Conservation (phyloP, 2,797 vertebrate genomes). For the Phrynocephalus vlangalii region DNA sequence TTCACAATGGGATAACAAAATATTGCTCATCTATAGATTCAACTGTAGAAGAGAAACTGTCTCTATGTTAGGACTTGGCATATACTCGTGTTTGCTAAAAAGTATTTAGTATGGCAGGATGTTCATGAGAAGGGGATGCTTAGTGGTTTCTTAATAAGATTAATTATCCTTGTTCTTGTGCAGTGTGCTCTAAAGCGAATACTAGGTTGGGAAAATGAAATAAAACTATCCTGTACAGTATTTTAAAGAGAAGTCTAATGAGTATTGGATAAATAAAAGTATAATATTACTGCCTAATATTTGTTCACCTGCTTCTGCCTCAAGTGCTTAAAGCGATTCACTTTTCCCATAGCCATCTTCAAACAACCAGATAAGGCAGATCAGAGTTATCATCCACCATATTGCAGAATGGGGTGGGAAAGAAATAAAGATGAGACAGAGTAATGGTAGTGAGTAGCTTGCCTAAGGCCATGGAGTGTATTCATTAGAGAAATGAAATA, state of each 20-base stretch:
- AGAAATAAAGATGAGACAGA: no score
- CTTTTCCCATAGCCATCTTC: neutral
- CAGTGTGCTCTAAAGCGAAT: slow-evolving; percentile 63
- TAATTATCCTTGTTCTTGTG: slow-evolving; percentile 54
- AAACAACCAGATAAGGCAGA: neutral
- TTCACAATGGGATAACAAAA: neutral
- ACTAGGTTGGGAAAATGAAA: slow-evolving; percentile 56
- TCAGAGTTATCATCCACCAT: neutral
- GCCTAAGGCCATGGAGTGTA: neutral
- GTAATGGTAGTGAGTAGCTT: neutral
- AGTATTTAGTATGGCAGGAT: slow-evolving; percentile 21
- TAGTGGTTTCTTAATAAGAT: neutral
- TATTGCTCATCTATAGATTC: neutral
- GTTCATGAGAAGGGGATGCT: neutral
- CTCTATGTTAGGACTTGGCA: no score
- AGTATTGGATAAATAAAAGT: no score
- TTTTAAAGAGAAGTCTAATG: slow-evolving; percentile 31
- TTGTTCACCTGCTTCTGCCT: neutral
- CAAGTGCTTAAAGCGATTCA: neutral
- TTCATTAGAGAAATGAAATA: neutral
- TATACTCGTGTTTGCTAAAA: neutral
- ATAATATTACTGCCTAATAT: neutral
- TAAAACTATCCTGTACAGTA: slow-evolving; percentile 51
- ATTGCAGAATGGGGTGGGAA: neutral
- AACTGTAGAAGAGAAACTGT: neutral